Evolutionary conservation across 2,113 vertebrate genomes (phyloP).

Genomic region (Mirounga angustirostris): DNA sequence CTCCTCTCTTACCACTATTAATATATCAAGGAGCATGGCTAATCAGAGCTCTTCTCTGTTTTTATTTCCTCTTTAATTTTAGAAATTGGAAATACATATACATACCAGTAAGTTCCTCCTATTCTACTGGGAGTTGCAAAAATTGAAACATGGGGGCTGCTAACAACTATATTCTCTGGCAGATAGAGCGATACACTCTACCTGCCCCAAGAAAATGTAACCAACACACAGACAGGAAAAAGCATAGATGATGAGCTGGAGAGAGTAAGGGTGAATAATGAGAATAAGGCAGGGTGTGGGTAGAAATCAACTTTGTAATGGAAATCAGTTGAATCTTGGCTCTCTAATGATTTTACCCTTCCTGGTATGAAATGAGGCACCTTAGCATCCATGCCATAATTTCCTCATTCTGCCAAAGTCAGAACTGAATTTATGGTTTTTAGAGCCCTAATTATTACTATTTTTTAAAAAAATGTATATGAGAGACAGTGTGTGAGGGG

Average conservation of each 20-base stretch:
- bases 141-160: neutral
- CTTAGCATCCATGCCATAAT: neutral
- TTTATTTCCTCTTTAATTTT: neutral
- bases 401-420: neutral
- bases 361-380: neutral
- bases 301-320: neutral
- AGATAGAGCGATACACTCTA: neutral
- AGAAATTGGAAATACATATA: neutral
- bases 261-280: neutral
- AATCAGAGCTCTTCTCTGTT: neutral
- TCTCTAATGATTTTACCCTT: neutral
- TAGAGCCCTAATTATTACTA: neutral
- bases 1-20: neutral
- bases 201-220: neutral
- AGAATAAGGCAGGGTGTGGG: neutral
- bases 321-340: neutral
- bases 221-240: neutral
- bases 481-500: neutral
- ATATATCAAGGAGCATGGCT: neutral
- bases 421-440: neutral
- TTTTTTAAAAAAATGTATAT: neutral
- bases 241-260: neutral
- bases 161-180: neutral
- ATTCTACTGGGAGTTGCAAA: neutral
- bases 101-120: neutral